Evolutionary conservation across 2,888 invertebrate genomes (phyloP), one percentile per base, ranked within the genome.

Genomic region (Clivina fossor): DNA sequence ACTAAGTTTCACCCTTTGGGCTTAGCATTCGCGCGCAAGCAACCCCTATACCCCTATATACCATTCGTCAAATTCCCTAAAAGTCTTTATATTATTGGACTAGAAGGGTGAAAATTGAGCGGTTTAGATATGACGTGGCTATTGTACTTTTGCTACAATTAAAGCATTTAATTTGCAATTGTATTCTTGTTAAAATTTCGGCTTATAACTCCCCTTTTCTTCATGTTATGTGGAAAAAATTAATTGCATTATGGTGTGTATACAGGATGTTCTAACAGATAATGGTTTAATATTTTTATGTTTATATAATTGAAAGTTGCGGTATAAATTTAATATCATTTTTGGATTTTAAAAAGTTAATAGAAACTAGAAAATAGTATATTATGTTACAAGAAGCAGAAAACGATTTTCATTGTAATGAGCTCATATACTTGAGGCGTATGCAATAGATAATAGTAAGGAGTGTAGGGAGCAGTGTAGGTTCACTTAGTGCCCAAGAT

Each of bases 101-200:
- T n/a, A 26, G 11, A 40, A 19, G 13, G 50, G 4, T 24, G 8
- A 40, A n/a, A 30, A 26, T 50, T 33, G 26, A 13, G n/a, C n/a
- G n/a, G n/a, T n/a, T 15, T 2, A 33, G 33, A n/a, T n/a, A n/a
- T 1, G 4, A 11, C 33, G n/a, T 9, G 33, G 7, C 41, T 40
- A 53, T 53, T 43, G 43, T 53, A 16, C 43, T 19, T 20, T 33
- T 15, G 24, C 62, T 63, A 62, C 65, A 68, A 66, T 68, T 68
- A 66, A 63, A 63, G 60, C 62, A 62, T 66, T 68, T 66, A 65
- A 66, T 65, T 65, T 63, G 63, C 64, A 63, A 66, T 68, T 65
- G 64, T 64, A 63, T 60, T 59, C 63, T 64, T 64, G 66, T 66
- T 67, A 65, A 66, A 67, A 65, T 66, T 65, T 63, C 61, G 63